phyloP scores from a whole-genome alignment of 2,888 invertebrate genomes.

The Aleiodes alternator region DNA sequence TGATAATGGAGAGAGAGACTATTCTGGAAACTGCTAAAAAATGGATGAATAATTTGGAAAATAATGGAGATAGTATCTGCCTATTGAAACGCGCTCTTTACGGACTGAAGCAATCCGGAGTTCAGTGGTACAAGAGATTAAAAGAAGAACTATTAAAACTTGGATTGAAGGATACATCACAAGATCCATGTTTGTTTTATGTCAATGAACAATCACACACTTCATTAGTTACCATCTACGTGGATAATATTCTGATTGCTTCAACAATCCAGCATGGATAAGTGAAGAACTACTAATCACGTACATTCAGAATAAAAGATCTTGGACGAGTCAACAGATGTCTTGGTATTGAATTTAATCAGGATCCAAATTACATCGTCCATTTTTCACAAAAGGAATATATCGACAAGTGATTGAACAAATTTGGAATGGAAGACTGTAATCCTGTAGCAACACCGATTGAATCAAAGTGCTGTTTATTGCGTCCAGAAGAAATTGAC shows the following conservation, averaged over 20 bases:
- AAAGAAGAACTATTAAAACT: slow-evolving; percentile 39
- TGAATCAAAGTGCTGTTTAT: slow-evolving; percentile 26
- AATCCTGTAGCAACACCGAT: slow-evolving; percentile 49
- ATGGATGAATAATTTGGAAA: neutral
- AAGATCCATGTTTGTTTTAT: slow-evolving; percentile 50
- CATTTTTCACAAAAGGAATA: slow-evolving; percentile 43
- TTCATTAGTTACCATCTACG: slow-evolving; percentile 45
- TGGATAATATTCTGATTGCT: slow-evolving; percentile 51
- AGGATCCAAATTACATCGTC: slow-evolving; percentile 21
- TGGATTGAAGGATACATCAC: slow-evolving; percentile 36
- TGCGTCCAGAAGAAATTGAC: neutral
- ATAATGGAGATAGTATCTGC: slow-evolving; percentile 25
- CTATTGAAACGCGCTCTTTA: slow-evolving; percentile 45
- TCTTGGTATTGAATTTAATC: slow-evolving; percentile 49
- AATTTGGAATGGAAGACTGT: slow-evolving; percentile 48
- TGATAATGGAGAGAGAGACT: neutral
- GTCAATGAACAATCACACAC: slow-evolving; percentile 22
- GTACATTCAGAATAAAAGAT: slow-evolving; percentile 46
- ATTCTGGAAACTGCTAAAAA: neutral
- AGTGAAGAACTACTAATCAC: slow-evolving; percentile 27
- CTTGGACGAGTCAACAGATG: slow-evolving; percentile 42
- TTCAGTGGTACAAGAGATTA: slow-evolving; percentile 53
- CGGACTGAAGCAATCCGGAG: slow-evolving; percentile 46
- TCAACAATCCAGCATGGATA: slow-evolving; percentile 37
- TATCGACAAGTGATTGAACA: slow-evolving; percentile 36